Percentiles rank a stretch among this genome's conserved stretches.
These are phyloP conservation scores for Temnothorax rugatulus DNA, from an alignment of 2,888 invertebrate species.

Conservation along the genomic window DNA sequence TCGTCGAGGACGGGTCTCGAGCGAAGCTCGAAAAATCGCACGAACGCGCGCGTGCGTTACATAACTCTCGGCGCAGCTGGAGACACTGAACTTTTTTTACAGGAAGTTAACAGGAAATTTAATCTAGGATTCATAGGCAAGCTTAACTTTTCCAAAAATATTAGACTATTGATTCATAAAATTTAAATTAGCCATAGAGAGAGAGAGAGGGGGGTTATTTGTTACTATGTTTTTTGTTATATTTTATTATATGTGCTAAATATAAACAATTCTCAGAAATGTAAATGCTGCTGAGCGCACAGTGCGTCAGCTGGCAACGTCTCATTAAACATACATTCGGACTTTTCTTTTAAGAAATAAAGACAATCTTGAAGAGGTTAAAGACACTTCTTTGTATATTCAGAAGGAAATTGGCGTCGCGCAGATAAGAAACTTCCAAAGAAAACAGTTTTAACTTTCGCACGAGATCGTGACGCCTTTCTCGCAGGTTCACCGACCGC, in stretches of 20 bases:
- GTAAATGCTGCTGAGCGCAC: background rate
- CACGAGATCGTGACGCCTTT: constrained; percentile 36
- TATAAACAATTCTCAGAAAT: background rate
- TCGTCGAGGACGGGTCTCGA: background rate
- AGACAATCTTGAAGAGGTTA: constrained; percentile 36
- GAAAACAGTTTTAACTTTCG: constrained; percentile 46
- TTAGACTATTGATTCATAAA: background rate
- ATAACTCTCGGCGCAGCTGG: background rate
- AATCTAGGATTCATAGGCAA: background rate
- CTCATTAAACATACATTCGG: constrained; percentile 6
- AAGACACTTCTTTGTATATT: constrained; percentile 53
- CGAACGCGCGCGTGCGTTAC: background rate
- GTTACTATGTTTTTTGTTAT: background rate
- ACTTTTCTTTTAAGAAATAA: constrained; percentile 37
- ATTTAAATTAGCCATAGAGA: background rate
- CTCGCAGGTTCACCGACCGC: constrained; percentile 30
- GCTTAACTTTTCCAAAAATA: background rate
- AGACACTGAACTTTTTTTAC: background rate
- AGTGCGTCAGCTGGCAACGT: constrained; percentile 6
- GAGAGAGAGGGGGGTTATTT: background rate
- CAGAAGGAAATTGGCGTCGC: constrained; percentile 44
- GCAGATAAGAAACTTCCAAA: constrained; percentile 48
- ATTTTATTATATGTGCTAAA: background rate
- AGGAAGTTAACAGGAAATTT: background rate
- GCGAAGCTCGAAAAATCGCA: background rate